These are phyloP conservation scores for Pangasius larnaudii DNA, from an alignment of 2,797 vertebrate species.

Conservation along the genomic window DNA sequence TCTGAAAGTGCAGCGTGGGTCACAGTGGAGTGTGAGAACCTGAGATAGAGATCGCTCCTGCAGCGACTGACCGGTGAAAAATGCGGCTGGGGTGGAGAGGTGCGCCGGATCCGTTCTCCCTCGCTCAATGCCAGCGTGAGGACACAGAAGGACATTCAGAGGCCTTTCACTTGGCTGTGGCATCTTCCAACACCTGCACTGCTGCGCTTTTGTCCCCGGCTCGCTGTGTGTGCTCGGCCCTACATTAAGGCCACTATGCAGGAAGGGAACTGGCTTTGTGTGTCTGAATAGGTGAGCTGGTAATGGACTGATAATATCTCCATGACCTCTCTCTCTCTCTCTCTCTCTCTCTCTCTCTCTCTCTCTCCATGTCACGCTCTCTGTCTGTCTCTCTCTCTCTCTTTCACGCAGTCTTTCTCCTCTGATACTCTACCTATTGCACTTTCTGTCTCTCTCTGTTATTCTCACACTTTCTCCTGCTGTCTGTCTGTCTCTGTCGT, in stretches of 20 bases:
- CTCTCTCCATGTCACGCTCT: constrained; percentile 9
- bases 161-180: constrained; percentile 58
- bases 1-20: constrained; percentile 31
- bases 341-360: constrained; percentile 9
- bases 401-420: not conserved
- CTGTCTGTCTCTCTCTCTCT: constrained; percentile 22
- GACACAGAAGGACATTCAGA: constrained; percentile 61
- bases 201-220: constrained; percentile 65
- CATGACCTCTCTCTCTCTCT: constrained; percentile 60
- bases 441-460: constrained; percentile 56
- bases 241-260: constrained; percentile 73
- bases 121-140: constrained; percentile 53
- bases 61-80: constrained; percentile 42
- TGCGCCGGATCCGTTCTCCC: constrained; percentile 53
- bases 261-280: constrained; percentile 70
- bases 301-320: constrained; percentile 77
- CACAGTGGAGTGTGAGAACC: constrained; percentile 52
- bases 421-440: constrained; percentile 46
- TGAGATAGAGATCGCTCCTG: constrained; percentile 42
- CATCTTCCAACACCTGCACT: constrained; percentile 73
- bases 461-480: too few species aligned
- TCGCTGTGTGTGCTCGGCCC: constrained; percentile 61
- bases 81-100: constrained; percentile 48
- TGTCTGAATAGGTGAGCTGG: constrained; percentile 61
- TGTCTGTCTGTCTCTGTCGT: not conserved